Evolutionary conservation across 2,113 vertebrate genomes (phyloP).

Genomic region (Lamprologus lemairii): DNA sequence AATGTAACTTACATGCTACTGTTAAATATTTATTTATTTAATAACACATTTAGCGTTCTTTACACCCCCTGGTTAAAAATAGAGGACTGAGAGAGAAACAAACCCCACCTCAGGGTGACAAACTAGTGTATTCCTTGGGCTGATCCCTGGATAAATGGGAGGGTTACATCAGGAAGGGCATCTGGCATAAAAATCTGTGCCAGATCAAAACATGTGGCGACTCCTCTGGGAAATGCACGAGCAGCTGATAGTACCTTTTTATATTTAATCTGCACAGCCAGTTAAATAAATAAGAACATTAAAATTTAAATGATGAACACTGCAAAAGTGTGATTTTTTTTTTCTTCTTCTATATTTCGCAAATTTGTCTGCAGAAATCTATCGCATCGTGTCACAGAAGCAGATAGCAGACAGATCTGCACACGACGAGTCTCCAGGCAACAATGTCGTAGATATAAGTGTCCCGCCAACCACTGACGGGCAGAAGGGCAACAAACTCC

Average conservation of each 20-base stretch:
- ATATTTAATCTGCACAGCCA: not conserved
- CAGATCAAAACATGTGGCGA: not conserved
- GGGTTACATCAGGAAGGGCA: not conserved
- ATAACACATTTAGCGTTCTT: not conserved
- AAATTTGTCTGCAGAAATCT: constrained; percentile 80
- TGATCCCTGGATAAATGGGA: not conserved
- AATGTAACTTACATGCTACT: not conserved
- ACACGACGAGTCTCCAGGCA: constrained; percentile 93
- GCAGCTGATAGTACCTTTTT: not conserved
- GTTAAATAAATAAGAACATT: not conserved
- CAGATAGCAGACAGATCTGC: constrained; percentile 91
- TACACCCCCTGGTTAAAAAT: not conserved
- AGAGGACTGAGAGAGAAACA: not conserved
- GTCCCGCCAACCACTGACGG: constrained; percentile 92
- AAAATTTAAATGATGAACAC: not conserved
- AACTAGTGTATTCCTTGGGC: not conserved
- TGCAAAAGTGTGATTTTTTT: not conserved
- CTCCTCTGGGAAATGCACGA: not conserved
- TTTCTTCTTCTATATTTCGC: not conserved
- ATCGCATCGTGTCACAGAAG: constrained; percentile 96
- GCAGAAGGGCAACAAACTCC: constrained; percentile 90
- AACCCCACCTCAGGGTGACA: not conserved
- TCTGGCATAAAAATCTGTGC: not conserved
- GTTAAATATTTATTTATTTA: not conserved
- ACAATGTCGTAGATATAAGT: constrained; percentile 96